Base-by-base conservation (phyloP, 2,113 vertebrate genomes). In the Leuciscus idus region DNA sequence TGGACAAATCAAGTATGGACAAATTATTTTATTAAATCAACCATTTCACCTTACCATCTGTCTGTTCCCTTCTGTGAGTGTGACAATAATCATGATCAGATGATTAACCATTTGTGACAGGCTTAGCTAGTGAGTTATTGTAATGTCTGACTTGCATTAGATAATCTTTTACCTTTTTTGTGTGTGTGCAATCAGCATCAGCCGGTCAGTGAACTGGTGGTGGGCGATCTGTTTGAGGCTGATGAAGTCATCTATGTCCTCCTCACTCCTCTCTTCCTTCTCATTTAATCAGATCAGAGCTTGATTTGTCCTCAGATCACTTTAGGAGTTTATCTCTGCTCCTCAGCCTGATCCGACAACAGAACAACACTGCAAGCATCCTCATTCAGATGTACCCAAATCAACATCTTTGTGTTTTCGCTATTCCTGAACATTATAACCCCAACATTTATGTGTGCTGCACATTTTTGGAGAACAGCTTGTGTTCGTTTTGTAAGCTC, bases 271-370 rank as follows among this genome's bases (percentile, higher is more conserved):
- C 62, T 30, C 72, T 74, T 46, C 43, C 6, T 48, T 74, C 72
- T 74, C 72, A 48, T 48, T 74, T n/a, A 74, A 74, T 48, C 43
- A 48, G 72, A 74, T 74, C 72, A 74, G 43, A 43, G 72, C 43
- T 74, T 74, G 72, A 74, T 48, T 74, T 74, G 43, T 74, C 72
- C 72, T 74, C 43, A 26, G 72, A 74, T 74, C 72, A 26, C 72
- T 74, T 43, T 15, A 10, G 43, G 0, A 1, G 23, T 73, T 43
- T 26, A 48, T 23, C 72, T 48, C 12, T 74, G 72, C 72, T 74
- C 72, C n/a, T 26, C 39, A 26, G 23, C 23, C 72, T 15, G 43
- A 74, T 46, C 72, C 15, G 21, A 48, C 39, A 48, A 48, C 72
- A 46, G 21, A 15, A 74, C 39, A 74, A 73, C 21, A 73, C 72